Evolutionary conservation across 2,888 invertebrate genomes (phyloP).

Genomic region (Ormyrus thymus): DNA sequence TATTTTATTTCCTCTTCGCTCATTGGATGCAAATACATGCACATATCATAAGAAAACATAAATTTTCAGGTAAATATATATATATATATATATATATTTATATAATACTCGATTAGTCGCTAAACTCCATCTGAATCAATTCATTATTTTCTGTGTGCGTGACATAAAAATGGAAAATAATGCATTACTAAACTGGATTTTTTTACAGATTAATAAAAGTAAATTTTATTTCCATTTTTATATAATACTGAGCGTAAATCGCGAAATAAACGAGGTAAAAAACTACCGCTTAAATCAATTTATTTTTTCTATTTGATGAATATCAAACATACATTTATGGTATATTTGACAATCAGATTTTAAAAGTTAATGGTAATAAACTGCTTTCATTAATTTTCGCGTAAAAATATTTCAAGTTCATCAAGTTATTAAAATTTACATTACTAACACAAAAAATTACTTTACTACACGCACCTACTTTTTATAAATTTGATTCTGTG

Average conservation of each 20-base stretch:
- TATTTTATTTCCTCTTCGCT: slow-evolving; percentile 46
- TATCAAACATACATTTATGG: slow-evolving; percentile 7
- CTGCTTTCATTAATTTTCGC: no score
- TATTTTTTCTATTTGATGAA: not conserved
- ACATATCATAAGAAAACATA: slow-evolving; percentile 45
- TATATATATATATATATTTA: no score
- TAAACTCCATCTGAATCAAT: slow-evolving; percentile 24
- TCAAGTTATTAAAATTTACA: no score
- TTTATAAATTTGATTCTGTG: slow-evolving; percentile 30
- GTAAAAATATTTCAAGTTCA: not conserved
- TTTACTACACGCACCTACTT: not conserved
- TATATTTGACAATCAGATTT: not conserved
- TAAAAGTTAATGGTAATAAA: no score
- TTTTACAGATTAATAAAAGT: slow-evolving; percentile 7
- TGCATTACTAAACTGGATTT: not conserved
- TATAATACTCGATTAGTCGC: slow-evolving; percentile 32
- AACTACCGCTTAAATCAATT: slow-evolving; percentile 9
- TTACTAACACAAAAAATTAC: not conserved
- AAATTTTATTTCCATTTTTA: slow-evolving; percentile 32
- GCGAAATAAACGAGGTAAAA: slow-evolving; percentile 28
- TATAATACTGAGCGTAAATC: slow-evolving; percentile 43
- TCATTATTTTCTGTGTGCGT: slow-evolving; percentile 32
- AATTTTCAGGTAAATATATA: slow-evolving; percentile 37
- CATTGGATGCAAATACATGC: slow-evolving; percentile 42
- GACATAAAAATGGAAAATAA: slow-evolving; percentile 23